A percentile compares a stretch with the other conserved stretches of the same genome.
Evolutionary conservation across 2,888 invertebrate genomes (phyloP).

Genomic region (Limnephilus auricula): DNA sequence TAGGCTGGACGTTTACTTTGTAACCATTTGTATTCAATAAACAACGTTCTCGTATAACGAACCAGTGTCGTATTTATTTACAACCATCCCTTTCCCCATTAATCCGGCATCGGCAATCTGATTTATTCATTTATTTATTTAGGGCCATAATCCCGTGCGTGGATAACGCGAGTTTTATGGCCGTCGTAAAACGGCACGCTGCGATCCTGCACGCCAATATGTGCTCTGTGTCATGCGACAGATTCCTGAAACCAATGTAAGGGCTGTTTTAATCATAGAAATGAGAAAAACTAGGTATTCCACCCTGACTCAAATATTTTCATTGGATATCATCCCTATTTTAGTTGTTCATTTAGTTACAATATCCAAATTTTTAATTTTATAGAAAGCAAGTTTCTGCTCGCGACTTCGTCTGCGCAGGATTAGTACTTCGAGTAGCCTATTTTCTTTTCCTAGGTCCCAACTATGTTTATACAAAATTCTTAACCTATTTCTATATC

Average conservation of each 20-base stretch:
- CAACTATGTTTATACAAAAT: no score
- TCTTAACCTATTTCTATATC: no score
- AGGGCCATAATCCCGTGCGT: slow-evolving; percentile 46
- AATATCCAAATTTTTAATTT: no score
- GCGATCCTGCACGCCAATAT: slow-evolving; percentile 36
- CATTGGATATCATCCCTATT: background rate
- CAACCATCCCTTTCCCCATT: slow-evolving; percentile 16
- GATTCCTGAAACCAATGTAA: slow-evolving; percentile 12
- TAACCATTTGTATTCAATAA: no score
- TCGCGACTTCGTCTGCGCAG: no score
- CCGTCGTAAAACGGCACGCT: slow-evolving; percentile 42
- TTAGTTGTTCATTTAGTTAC: background rate
- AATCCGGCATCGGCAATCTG: slow-evolving; percentile 44
- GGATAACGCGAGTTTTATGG: slow-evolving; percentile 49
- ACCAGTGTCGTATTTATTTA: no score
- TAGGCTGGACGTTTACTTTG: no score
- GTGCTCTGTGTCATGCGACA: slow-evolving; percentile 8
- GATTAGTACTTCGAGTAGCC: no score
- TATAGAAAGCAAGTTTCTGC: no score
- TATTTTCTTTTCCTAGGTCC: no score
- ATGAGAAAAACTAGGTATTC: background rate
- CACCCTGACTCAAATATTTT: background rate
- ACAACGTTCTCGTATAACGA: no score
- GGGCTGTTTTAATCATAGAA: background rate
- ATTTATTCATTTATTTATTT: slow-evolving; percentile 52